A percentile compares a stretch with the other conserved stretches of the same genome.
These are phyloP conservation scores for Craterocephalus amniculus DNA, from an alignment of 2,797 vertebrate species.

Conservation along the genomic window DNA sequence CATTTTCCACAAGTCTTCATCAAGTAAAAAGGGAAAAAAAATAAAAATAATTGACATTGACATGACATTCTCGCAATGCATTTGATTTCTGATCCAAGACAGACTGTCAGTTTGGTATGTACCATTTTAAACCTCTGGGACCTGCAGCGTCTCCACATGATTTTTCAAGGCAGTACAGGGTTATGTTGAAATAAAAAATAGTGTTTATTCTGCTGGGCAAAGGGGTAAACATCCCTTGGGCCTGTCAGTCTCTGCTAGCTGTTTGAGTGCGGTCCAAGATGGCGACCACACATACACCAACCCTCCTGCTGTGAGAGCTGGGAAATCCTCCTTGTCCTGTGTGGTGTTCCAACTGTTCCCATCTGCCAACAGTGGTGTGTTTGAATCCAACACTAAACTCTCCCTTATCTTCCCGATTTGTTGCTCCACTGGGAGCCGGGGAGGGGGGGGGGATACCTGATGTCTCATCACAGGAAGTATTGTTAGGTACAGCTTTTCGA, in stretches of 20 bases:
- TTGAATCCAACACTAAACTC: constrained; percentile 50
- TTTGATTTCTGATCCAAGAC: constrained; percentile 42
- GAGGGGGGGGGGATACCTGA: constrained; percentile 42
- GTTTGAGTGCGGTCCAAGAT: constrained; percentile 67
- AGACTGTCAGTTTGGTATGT: constrained; percentile 55
- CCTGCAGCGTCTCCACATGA: constrained; percentile 49
- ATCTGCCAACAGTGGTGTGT: constrained; percentile 55
- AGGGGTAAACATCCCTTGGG: constrained; percentile 62
- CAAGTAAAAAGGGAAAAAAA: neutral
- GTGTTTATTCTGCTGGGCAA: constrained; percentile 62
- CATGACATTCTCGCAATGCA: constrained; percentile 36
- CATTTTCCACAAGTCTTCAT: neutral
- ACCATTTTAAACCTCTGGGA: constrained; percentile 66
- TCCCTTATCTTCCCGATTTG: constrained; percentile 41
- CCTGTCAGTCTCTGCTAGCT: constrained; percentile 67
- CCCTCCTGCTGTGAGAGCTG: constrained; percentile 26
- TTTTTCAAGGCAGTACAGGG: constrained; percentile 44
- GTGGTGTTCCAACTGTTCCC: constrained; percentile 45
- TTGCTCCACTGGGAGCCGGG: constrained; percentile 34
- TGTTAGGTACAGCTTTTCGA: too few relatives aligned
- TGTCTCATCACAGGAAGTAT: constrained; percentile 24
- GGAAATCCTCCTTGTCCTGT: constrained; percentile 50
- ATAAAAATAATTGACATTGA: constrained; percentile 32
- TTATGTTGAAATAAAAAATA: constrained; percentile 8
- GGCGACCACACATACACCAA: constrained; percentile 17